phyloP scores from a whole-genome alignment of 2,888 invertebrate genomes.

The Harmothoe impar region DNA sequence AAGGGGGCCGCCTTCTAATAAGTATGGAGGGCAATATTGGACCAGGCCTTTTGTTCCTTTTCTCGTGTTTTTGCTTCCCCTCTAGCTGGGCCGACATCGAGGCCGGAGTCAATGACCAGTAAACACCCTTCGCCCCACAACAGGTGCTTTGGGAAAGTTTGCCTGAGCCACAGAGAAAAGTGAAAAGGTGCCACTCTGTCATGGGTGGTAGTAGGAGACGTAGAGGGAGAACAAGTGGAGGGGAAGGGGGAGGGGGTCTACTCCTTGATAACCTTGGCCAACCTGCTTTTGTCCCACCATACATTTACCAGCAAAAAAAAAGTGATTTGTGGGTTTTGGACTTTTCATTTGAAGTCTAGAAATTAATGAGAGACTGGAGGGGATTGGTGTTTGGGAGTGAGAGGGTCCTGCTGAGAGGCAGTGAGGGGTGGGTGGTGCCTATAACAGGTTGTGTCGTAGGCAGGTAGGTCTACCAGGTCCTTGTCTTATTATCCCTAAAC shows the following conservation, averaged over 20 bases:
- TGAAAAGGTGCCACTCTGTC: constrained; percentile 20
- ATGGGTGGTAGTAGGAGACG: neutral
- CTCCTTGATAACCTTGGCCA: neutral
- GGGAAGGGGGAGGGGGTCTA: neutral
- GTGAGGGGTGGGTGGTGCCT: neutral
- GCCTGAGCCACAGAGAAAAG: neutral
- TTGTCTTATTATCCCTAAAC: no score
- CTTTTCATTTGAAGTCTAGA: constrained; percentile 19
- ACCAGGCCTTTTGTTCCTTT: neutral
- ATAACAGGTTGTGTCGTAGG: no score
- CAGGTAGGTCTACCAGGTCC: no score
- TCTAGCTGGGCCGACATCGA: neutral
- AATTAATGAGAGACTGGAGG: constrained; percentile 24
- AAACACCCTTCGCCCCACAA: neutral
- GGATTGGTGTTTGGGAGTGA: neutral
- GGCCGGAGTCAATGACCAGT: neutral
- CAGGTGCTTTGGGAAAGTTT: constrained; percentile 4
- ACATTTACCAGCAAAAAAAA: neutral
- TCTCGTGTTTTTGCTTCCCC: neutral
- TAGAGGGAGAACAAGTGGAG: neutral
- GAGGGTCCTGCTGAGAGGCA: neutral
- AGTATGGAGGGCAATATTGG: constrained; percentile 23
- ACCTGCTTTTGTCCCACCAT: constrained; percentile 11
- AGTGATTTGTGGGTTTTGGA: constrained; percentile 12
- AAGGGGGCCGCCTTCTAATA: neutral